Evolutionary conservation across 2,888 invertebrate genomes (phyloP).

Genomic region (Hoplodrina ambigua): DNA sequence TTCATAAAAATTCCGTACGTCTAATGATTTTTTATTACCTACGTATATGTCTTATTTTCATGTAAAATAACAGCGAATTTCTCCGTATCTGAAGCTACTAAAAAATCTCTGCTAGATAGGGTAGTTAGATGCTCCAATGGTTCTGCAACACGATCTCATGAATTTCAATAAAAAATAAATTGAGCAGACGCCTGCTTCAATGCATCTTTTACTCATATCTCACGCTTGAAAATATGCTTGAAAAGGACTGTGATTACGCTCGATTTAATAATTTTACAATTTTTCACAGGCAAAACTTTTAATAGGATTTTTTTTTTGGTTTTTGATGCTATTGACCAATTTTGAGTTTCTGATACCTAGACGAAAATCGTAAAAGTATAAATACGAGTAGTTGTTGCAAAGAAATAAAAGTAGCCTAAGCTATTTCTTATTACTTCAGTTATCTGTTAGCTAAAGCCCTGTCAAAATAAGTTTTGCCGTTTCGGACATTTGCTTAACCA

Average conservation of each 20-base stretch:
- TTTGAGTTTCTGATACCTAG: too few relatives aligned
- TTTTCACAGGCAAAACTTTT: conserved; percentile 1
- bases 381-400: too few relatives aligned
- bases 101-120: background rate
- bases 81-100: background rate
- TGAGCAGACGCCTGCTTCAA: conserved; percentile 17
- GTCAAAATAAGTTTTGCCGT: too few relatives aligned
- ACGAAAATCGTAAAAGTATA: too few relatives aligned
- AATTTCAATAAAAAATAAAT: conserved; percentile 57
- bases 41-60: background rate
- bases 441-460: too few relatives aligned
- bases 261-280: conserved; percentile 46
- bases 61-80: background rate
- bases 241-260: conserved; percentile 41
- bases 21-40: too few relatives aligned
- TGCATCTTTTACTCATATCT: conserved; percentile 31
- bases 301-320: background rate
- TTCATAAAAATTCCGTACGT: background rate
- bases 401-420: too few relatives aligned
- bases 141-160: conserved; percentile 35
- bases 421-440: too few relatives aligned
- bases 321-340: background rate
- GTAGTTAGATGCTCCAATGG: conserved; percentile 29
- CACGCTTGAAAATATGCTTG: conserved; percentile 42
- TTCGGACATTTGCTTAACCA: too few relatives aligned